A percentile compares a stretch with the other conserved stretches of the same genome.
Evolutionary conservation across 2,888 invertebrate genomes (phyloP).

Genomic region (Aricia artaxerxes): DNA sequence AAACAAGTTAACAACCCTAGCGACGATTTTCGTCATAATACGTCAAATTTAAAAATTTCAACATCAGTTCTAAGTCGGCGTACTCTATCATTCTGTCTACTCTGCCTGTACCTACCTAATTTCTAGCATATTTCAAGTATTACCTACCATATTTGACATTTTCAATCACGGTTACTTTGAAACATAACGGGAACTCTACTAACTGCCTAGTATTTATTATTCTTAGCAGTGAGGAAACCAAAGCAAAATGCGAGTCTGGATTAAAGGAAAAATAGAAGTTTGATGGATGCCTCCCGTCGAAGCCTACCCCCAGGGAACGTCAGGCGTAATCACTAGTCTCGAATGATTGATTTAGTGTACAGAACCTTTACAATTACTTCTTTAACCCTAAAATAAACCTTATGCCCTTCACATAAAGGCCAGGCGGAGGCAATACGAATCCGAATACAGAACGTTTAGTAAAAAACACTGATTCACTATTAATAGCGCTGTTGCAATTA

Average conservation of each 20-base stretch:
- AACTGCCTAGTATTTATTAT: not conserved
- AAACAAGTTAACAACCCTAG: no score
- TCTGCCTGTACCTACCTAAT: no score
- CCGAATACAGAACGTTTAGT: not conserved
- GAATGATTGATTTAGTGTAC: slow-evolving; percentile 54
- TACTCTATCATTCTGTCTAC: no score
- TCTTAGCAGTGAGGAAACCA: not conserved
- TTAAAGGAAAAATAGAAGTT: slow-evolving; percentile 39
- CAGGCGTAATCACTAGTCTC: slow-evolving; percentile 47
- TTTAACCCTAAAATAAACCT: not conserved
- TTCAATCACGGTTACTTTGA: no score
- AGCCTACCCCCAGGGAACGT: slow-evolving; percentile 44
- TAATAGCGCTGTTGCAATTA: slow-evolving; percentile 25
- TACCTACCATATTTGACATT: no score
- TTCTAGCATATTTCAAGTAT: no score
- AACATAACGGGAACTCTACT: no score
- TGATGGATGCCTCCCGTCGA: slow-evolving; percentile 54
- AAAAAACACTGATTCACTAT: slow-evolving; percentile 26
- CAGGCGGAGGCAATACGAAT: not conserved
- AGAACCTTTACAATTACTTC: slow-evolving; percentile 8
- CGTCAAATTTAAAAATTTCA: no score
- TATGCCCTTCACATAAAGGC: not conserved
- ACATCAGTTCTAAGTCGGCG: no score
- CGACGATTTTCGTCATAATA: no score
- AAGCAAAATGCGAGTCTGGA: not conserved